These are phyloP conservation scores for Neosilurus mollespiculum DNA, from an alignment of 2,797 vertebrate species.

Conservation along the genomic window DNA sequence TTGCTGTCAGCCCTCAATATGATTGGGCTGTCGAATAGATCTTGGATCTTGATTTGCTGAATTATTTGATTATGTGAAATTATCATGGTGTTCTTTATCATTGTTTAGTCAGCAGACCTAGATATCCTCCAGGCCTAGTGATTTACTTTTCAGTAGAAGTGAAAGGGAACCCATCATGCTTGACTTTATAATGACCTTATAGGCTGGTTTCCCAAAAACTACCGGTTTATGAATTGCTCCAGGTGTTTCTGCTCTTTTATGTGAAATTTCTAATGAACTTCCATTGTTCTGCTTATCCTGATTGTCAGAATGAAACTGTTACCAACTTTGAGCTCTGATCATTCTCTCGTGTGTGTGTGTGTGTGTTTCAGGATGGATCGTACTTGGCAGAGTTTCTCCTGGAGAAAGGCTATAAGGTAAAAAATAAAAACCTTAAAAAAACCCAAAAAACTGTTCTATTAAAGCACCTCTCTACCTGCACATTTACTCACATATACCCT, in stretches of 20 bases:
- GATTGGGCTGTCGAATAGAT: too few species aligned
- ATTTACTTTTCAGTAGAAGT: neutral
- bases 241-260: slow-evolving; percentile 20
- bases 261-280: slow-evolving; percentile 10
- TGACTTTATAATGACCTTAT: neutral
- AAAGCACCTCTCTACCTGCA: neutral
- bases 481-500: neutral
- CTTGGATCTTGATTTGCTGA: neutral
- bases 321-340: neutral
- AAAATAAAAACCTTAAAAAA: neutral
- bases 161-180: neutral
- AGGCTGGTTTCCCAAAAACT: neutral
- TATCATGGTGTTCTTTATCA: neutral
- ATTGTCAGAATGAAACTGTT: neutral
- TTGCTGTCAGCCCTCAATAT: too few species aligned
- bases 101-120: neutral
- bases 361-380: slow-evolving; percentile 89
- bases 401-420: slow-evolving; percentile 93
- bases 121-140: neutral
- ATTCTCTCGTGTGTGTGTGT: neutral
- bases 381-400: slow-evolving; percentile 98
- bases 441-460: too few species aligned
- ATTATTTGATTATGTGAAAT: neutral
- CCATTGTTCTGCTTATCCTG: slow-evolving; percentile 39
- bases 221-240: neutral